A percentile compares a stretch with the other conserved stretches of the same genome.
phyloP scores from a whole-genome alignment of 2,888 invertebrate genomes.

The Dryococelus australis region DNA sequence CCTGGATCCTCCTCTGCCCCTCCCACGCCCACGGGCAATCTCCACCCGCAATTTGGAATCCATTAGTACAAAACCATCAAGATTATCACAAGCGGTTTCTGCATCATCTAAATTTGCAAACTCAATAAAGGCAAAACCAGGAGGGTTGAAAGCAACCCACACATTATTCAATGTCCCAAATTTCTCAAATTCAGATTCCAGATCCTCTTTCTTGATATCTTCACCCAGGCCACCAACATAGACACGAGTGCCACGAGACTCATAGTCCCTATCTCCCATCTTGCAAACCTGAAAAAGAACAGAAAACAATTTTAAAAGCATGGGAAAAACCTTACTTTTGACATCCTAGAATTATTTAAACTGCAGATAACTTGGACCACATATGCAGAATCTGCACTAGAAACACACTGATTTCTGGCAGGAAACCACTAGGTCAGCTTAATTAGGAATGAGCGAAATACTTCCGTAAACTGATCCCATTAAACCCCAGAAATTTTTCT shows the following conservation, averaged over 20 bases:
- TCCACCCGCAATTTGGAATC: constrained; percentile 89
- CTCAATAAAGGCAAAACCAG: constrained; percentile 94
- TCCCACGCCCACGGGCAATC: constrained; percentile 81
- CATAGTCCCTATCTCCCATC: constrained; percentile 36
- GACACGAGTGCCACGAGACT: constrained; percentile 73
- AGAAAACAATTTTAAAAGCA: neutral
- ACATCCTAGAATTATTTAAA: too few relatives aligned
- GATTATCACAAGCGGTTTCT: constrained; percentile 85
- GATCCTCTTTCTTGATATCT: constrained; percentile 89
- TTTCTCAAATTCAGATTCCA: constrained; percentile 90
- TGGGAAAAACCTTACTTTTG: too few relatives aligned
- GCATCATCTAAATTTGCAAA: constrained; percentile 89
- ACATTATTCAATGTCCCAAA: constrained; percentile 91
- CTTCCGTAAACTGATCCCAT: too few relatives aligned
- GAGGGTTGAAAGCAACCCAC: constrained; percentile 94
- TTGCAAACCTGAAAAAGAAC: neutral
- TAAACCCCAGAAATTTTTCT: too few relatives aligned
- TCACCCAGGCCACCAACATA: constrained; percentile 91
- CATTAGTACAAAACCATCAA: constrained; percentile 87
- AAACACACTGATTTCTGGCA: too few relatives aligned
- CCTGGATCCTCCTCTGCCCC: constrained; percentile 66
- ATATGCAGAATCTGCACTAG: too few relatives aligned
- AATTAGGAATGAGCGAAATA: too few relatives aligned
- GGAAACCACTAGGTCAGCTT: too few relatives aligned
- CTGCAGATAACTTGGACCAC: too few relatives aligned